phyloP scores from a whole-genome alignment of 2,888 invertebrate genomes.

The Lasioglossum malachurum region DNA sequence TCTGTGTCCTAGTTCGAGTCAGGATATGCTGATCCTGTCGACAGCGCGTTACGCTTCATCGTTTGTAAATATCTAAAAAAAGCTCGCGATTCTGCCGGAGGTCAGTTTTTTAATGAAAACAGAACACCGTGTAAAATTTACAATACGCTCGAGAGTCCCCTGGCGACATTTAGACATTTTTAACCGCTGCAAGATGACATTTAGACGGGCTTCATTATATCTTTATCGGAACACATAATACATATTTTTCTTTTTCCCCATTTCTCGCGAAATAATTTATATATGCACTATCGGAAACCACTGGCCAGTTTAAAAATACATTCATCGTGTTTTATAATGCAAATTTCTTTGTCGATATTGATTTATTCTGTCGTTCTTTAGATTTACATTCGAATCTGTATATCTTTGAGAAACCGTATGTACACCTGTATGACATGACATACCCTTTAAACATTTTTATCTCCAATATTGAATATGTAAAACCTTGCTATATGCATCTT shows the following conservation, averaged over 20 bases:
- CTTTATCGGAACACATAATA: accelerated
- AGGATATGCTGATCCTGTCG: slow-evolving; percentile 51
- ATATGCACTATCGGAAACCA: background rate
- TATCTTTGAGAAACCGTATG: background rate
- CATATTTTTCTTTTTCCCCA: background rate
- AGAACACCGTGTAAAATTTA: background rate
- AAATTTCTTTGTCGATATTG: background rate
- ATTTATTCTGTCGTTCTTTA: background rate
- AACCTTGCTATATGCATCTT: no score
- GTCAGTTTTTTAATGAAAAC: background rate
- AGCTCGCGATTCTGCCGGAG: background rate
- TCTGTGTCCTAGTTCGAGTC: slow-evolving; percentile 47
- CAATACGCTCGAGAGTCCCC: background rate
- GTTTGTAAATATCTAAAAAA: slow-evolving; percentile 19
- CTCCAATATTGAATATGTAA: background rate
- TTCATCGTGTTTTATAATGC: background rate
- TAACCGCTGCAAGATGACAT: background rate
- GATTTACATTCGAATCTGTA: background rate
- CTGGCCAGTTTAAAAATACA: background rate
- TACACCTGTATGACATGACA: background rate
- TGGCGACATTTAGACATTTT: background rate
- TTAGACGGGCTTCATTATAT: background rate
- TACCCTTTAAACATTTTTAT: background rate
- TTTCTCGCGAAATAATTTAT: background rate
- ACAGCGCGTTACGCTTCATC: slow-evolving; percentile 31